A percentile compares a stretch with the other conserved stretches of the same genome.
Evolutionary conservation across 2,888 invertebrate genomes (phyloP).

Genomic region (Zygothrica quintamaculata): DNA sequence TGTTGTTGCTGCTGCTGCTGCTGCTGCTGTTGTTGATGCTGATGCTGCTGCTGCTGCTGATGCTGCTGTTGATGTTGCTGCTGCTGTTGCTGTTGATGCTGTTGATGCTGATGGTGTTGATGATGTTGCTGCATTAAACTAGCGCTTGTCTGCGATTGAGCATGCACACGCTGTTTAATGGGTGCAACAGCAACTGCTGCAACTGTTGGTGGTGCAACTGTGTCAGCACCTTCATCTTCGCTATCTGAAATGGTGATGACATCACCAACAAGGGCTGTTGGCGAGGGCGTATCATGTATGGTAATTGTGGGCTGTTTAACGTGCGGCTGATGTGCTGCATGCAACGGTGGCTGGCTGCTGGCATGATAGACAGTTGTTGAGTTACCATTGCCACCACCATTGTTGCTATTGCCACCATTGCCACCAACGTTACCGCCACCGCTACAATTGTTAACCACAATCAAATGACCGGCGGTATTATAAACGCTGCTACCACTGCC

Average conservation of each 20-base stretch:
- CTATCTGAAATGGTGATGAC: slow-evolving; percentile 96
- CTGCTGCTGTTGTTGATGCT: slow-evolving; percentile 84
- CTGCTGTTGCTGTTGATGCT: slow-evolving; percentile 79
- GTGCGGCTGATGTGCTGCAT: slow-evolving; percentile 66
- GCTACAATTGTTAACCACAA: slow-evolving; percentile 71
- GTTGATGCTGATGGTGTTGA: slow-evolving; percentile 63
- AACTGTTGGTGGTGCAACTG: slow-evolving; percentile 51
- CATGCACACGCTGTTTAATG: slow-evolving; percentile 82
- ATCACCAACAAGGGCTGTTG: slow-evolving; percentile 89
- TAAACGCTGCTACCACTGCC: slow-evolving; percentile 68
- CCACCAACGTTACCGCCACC: slow-evolving; percentile 33
- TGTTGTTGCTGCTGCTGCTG: slow-evolving; percentile 85
- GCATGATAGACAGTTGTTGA: slow-evolving; percentile 44
- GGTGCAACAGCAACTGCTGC: slow-evolving; percentile 58
- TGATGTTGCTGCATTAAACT: slow-evolving; percentile 76
- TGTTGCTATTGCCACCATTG: not conserved
- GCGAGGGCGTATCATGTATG: slow-evolving; percentile 97
- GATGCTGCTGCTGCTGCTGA: slow-evolving; percentile 82
- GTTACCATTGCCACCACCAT: slow-evolving; percentile 8
- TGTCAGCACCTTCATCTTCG: slow-evolving; percentile 91
- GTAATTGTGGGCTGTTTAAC: slow-evolving; percentile 92
- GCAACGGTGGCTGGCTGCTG: slow-evolving; percentile 60
- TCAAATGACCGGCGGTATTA: slow-evolving; percentile 66
- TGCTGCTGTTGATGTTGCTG: slow-evolving; percentile 64
- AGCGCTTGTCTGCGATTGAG: slow-evolving; percentile 83